These are phyloP conservation scores for Anhinga anhinga DNA, from an alignment of 2,113 vertebrate species.

Conservation along the genomic window DNA sequence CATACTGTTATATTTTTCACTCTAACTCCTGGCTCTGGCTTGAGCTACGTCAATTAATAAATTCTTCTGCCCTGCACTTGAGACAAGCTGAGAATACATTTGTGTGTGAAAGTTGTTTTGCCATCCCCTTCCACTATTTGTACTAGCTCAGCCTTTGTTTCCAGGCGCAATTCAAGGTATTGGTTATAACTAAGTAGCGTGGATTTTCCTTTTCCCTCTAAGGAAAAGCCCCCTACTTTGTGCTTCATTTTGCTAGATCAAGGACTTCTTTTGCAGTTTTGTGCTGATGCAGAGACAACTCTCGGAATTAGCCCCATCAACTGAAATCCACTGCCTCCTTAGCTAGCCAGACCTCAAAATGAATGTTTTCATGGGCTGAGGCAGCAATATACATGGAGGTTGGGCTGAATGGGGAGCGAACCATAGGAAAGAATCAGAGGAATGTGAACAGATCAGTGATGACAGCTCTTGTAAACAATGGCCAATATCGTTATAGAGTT, in stretches of 20 bases:
- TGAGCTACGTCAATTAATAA: background rate
- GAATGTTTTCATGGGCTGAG: background rate
- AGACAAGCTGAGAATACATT: background rate
- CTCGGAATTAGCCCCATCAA: background rate
- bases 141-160: background rate
- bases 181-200: background rate
- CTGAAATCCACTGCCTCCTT: background rate
- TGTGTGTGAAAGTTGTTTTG: background rate
- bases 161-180: background rate
- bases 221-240: background rate
- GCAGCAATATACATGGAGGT: background rate
- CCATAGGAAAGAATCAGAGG: background rate
- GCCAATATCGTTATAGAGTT: background rate
- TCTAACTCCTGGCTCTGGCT: background rate
- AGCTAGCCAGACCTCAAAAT: background rate
- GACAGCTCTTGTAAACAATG: background rate
- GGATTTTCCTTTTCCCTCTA: background rate
- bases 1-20: background rate
- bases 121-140: background rate
- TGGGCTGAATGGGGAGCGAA: background rate
- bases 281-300: background rate
- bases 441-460: background rate
- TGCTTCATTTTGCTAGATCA: background rate
- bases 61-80: background rate
- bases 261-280: background rate